Evolutionary conservation across 2,113 vertebrate genomes (phyloP).

Genomic region (Osmerus eperlanus): DNA sequence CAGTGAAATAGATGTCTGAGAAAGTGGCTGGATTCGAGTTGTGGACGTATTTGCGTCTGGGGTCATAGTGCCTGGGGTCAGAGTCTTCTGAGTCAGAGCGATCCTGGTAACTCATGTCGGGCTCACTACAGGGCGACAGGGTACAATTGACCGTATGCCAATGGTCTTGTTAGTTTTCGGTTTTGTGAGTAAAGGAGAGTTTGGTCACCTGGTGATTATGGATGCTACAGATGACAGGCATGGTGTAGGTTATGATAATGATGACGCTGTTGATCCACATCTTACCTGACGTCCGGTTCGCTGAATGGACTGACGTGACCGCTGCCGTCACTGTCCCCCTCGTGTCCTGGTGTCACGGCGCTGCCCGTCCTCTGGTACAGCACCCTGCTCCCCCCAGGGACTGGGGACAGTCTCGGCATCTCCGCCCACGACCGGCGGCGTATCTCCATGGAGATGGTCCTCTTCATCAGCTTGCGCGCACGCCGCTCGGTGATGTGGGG

Average conservation of each 20-base stretch:
- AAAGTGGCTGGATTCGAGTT: neutral
- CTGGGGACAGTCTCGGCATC: neutral
- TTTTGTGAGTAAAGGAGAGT: too few species aligned
- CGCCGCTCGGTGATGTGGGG: constrained; percentile 4
- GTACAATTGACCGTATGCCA: neutral
- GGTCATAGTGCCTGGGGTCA: constrained; percentile 11
- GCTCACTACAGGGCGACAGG: constrained; percentile 15
- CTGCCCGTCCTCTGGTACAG: neutral
- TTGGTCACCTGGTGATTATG: neutral
- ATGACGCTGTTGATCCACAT: neutral
- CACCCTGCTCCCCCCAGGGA: neutral
- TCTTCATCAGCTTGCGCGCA: constrained; percentile 14
- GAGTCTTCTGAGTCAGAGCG: neutral
- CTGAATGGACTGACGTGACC: constrained; percentile 14
- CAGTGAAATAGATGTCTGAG: neutral
- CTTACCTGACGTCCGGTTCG: constrained; percentile 21
- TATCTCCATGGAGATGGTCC: constrained; percentile 9
- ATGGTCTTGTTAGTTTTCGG: neutral
- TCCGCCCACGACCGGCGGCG: neutral
- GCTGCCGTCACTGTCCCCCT: constrained; percentile 11
- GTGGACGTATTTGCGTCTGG: neutral
- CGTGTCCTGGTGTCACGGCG: neutral
- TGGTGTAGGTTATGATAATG: neutral
- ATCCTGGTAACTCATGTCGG: constrained; percentile 23
- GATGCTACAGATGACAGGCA: neutral